Conservation (phyloP, 2,797 vertebrate species). For the Mus minutoides region DNA sequence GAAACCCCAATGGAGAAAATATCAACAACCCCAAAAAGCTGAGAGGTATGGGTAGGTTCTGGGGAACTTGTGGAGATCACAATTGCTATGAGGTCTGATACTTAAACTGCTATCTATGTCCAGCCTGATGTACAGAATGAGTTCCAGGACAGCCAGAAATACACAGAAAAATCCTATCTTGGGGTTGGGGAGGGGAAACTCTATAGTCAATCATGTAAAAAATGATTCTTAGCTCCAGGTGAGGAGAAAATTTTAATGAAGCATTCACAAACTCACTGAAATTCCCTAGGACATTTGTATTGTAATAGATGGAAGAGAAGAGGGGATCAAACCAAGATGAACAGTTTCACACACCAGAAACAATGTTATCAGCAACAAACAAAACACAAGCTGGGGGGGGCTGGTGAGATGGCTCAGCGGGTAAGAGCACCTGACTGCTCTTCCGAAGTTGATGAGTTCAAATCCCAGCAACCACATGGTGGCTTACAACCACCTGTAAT, state of each 20-base stretch:
- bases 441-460: too few species aligned
- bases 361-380: not conserved
- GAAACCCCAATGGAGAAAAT: not conserved
- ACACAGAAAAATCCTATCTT: not conserved
- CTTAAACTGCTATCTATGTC: not conserved
- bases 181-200: not conserved
- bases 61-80: not conserved
- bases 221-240: not conserved
- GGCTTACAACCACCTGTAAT: too few species aligned
- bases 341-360: not conserved
- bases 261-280: not conserved
- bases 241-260: not conserved
- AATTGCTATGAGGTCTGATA: not conserved
- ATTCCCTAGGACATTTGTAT: not conserved
- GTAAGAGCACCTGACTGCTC: too few species aligned
- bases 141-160: not conserved
- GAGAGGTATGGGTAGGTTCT: not conserved
- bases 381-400: not conserved
- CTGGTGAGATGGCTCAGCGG: too few species aligned
- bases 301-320: not conserved
- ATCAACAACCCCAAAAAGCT: not conserved
- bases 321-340: constrained; percentile 6
- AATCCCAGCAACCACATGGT: too few species aligned
- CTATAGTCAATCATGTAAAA: not conserved
- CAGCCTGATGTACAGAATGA: not conserved